phyloP scores from a whole-genome alignment of 2,888 invertebrate species.

The Trimorus sp. region DNA sequence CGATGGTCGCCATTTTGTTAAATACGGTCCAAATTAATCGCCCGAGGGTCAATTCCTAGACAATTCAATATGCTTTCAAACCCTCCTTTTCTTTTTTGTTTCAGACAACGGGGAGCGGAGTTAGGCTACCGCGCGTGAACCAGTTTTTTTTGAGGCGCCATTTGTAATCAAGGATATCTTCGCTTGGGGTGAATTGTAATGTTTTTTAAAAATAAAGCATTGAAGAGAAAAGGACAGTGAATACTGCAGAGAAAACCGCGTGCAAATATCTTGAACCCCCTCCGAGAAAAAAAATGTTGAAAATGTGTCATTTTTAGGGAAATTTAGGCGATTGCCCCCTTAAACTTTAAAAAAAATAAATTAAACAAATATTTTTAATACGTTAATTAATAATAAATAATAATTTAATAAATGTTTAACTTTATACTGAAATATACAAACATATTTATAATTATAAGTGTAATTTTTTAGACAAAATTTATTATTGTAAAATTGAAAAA shows the following conservation, averaged over 20 bases:
- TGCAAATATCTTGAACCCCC: conserved; percentile 6
- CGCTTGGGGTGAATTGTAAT: background rate
- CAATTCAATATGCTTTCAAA: conserved; percentile 8
- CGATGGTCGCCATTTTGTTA: conserved; percentile 11
- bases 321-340: conserved; percentile 5
- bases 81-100: conserved; percentile 7
- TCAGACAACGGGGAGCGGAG: conserved; percentile 2
- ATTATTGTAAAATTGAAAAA: conserved; percentile 12
- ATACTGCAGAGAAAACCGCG: conserved; percentile 5
- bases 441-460: conserved; percentile 15
- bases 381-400: no score
- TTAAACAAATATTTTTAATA: no score
- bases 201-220: conserved; percentile 3
- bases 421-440: no score
- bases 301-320: conserved; percentile 4
- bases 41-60: conserved; percentile 15
- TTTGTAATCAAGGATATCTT: background rate
- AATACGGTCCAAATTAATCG: conserved; percentile 7
- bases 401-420: no score
- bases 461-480: conserved; percentile 3
- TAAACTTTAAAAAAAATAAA: no score
- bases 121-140: conserved; percentile 3
- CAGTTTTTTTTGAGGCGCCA: conserved; percentile 6
- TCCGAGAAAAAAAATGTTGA: background rate
- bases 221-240: conserved; percentile 2